Conservation (phyloP, 1,140 invertebrate genomes). For the Macrotrachela quadricornifera region DNA sequence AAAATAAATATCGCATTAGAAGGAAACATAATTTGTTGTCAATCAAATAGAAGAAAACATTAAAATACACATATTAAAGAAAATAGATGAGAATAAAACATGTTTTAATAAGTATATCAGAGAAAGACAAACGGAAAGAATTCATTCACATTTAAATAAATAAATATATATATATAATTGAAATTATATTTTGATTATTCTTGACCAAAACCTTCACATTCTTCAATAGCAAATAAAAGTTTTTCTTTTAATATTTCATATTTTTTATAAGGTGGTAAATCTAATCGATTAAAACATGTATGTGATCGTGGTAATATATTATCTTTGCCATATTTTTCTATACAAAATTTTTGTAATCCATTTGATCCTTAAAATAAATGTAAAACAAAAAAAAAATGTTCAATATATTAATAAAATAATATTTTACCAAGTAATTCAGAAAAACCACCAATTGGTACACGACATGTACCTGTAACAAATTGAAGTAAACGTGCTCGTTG, state of each 20-base stretch:
- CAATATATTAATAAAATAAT: neutral
- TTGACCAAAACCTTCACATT: slow-evolving; percentile 83
- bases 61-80: too few relatives aligned
- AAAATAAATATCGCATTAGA: too few relatives aligned
- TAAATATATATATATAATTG: neutral
- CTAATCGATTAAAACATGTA: slow-evolving; percentile 84
- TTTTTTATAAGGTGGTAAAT: slow-evolving; percentile 80
- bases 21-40: too few relatives aligned
- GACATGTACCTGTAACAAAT: slow-evolving; percentile 90
- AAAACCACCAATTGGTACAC: slow-evolving; percentile 97
- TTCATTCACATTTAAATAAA: neutral
- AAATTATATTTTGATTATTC: neutral
- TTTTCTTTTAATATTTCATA: slow-evolving; percentile 89
- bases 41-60: too few relatives aligned
- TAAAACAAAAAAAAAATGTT: too few relatives aligned
- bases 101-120: too few relatives aligned
- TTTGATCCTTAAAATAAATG: slow-evolving; percentile 32
- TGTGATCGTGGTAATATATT: slow-evolving; percentile 84
- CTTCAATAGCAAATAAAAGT: slow-evolving; percentile 90
- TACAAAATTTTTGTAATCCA: slow-evolving; percentile 89
- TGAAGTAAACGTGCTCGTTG: slow-evolving; percentile 80
- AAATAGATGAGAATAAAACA: too few relatives aligned
- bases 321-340: slow-evolving; percentile 87
- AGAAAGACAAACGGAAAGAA: too few relatives aligned
- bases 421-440: slow-evolving; percentile 46